Percentiles rank a stretch among this genome's conserved stretches.
Evolutionary conservation across 2,888 invertebrate genomes (phyloP).

Genomic region (Nephrotoma guestfalica): DNA sequence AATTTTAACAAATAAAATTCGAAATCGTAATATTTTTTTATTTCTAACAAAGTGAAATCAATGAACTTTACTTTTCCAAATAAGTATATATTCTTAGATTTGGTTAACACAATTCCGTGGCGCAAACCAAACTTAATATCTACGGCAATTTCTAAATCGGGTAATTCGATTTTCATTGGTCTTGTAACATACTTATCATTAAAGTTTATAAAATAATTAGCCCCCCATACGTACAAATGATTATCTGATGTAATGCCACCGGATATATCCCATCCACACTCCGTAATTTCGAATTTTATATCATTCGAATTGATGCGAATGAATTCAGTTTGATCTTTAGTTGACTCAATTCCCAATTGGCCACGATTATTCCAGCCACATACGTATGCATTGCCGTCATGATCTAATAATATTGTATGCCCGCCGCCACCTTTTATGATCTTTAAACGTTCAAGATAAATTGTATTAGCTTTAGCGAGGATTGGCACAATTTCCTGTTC

Average conservation of each 20-base stretch:
- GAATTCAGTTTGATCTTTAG: slow-evolving; percentile 18
- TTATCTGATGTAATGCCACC: slow-evolving; percentile 55
- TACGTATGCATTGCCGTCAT: slow-evolving; percentile 50
- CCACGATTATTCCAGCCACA: slow-evolving; percentile 69
- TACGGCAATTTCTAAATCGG: slow-evolving; percentile 20
- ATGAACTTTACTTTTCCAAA: slow-evolving; percentile 19
- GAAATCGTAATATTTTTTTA: neutral
- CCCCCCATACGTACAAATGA: slow-evolving; percentile 67
- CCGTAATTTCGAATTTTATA: slow-evolving; percentile 42
- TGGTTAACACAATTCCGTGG: slow-evolving; percentile 26
- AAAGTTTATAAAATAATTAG: slow-evolving; percentile 43
- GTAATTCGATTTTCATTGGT: slow-evolving; percentile 24
- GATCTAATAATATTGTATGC: slow-evolving; percentile 54
- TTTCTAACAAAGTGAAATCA: neutral
- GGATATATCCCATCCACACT: slow-evolving; percentile 73
- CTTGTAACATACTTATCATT: slow-evolving; percentile 26
- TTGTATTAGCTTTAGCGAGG: slow-evolving; percentile 20
- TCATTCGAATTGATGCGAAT: slow-evolving; percentile 27
- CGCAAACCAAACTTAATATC: slow-evolving; percentile 26
- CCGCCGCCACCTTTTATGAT: slow-evolving; percentile 63
- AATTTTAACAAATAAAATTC: slow-evolving; percentile 38
- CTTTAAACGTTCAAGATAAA: slow-evolving; percentile 37
- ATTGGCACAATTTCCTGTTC: slow-evolving; percentile 51
- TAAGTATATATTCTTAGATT: slow-evolving; percentile 25
- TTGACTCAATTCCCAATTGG: slow-evolving; percentile 42